Evolutionary conservation across 2,797 vertebrate genomes (phyloP).

Genomic region (Garrulus glandarius): DNA sequence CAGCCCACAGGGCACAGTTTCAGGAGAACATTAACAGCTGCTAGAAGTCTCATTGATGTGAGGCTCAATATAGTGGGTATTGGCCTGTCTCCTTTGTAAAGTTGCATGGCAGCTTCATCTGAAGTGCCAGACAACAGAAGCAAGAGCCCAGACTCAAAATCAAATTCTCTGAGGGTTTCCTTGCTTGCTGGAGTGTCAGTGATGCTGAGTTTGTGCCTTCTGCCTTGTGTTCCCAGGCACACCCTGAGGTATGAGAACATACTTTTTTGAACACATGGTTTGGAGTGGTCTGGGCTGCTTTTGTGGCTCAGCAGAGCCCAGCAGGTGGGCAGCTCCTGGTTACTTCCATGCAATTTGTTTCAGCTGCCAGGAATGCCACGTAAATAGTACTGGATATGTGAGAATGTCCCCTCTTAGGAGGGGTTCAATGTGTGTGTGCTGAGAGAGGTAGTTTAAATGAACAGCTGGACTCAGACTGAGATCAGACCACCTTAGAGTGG

Average conservation of each 20-base stretch:
- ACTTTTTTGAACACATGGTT: background rate
- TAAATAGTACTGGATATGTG: background rate
- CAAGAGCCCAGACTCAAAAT: background rate
- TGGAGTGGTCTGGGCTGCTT: background rate
- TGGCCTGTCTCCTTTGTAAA: background rate
- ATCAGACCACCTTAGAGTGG: background rate
- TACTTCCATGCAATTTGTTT: background rate
- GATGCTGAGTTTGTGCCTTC: background rate
- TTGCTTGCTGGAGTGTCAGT: background rate
- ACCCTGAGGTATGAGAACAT: background rate
- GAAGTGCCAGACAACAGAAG: background rate
- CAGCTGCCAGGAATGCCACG: background rate
- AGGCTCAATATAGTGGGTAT: background rate
- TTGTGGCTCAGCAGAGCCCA: background rate
- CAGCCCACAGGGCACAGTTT: background rate
- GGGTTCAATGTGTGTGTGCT: background rate
- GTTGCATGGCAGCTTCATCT: background rate
- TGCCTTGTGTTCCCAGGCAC: background rate
- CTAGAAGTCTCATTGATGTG: background rate
- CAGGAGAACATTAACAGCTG: background rate
- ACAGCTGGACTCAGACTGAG: background rate
- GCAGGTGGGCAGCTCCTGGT: background rate
- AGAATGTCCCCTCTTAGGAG: background rate
- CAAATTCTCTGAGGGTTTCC: accelerated
- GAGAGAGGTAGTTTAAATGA: background rate